Conservation (phyloP, 37 sponge, comb jelly and placozoan species). For the Dysidea cf. avara region DNA sequence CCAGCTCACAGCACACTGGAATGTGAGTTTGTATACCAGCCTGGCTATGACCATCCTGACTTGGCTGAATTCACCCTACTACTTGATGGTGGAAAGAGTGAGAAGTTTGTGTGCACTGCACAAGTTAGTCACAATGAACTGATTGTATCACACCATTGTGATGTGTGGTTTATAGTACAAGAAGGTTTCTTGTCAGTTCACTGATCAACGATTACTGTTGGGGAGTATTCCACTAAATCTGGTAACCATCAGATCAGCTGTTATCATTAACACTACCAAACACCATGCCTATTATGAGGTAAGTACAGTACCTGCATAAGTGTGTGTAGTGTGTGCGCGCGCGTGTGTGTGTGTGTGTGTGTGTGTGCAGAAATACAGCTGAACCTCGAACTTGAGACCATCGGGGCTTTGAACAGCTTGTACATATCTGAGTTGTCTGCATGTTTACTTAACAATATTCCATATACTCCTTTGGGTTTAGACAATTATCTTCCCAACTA, state of each 20-base stretch:
- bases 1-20: constrained; percentile 50
- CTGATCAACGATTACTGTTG: constrained; percentile 54
- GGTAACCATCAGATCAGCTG: constrained; percentile 26
- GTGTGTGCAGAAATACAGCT: no score
- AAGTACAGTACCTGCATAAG: no score
- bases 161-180: constrained; percentile 21
- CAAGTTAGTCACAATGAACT: constrained; percentile 11
- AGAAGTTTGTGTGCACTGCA: constrained; percentile 18
- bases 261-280: constrained; percentile 58
- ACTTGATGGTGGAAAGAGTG: constrained; percentile 23
- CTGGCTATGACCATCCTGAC: constrained; percentile 38
- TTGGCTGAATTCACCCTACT: constrained; percentile 42
- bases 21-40: constrained; percentile 69
- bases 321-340: no score
- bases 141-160: neutral
- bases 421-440: no score
- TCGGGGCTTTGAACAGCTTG: no score
- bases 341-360: no score
- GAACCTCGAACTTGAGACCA: no score
- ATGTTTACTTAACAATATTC: no score
- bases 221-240: constrained; percentile 67
- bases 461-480: no score
- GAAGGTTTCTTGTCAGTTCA: constrained; percentile 29
- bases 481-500: no score
- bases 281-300: constrained; percentile 55